Evolutionary conservation across 2,797 vertebrate species (phyloP).

Genomic region (Parauchenoglanis ngamensis): DNA sequence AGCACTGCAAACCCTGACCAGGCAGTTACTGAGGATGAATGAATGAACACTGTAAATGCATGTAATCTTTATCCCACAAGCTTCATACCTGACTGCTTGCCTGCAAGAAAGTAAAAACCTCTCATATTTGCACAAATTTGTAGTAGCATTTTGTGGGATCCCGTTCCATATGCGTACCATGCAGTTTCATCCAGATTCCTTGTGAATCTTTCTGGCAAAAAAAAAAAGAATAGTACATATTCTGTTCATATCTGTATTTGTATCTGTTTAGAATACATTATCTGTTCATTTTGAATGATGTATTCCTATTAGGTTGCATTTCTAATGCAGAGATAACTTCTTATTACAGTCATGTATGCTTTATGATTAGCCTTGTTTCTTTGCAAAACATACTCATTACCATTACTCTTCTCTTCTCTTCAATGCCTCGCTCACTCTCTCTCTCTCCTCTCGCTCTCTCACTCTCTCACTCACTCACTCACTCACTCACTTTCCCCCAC

Average conservation of each 20-base stretch:
- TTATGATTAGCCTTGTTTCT: neutral
- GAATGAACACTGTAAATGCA: neutral
- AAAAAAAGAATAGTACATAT: neutral
- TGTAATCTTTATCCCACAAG: neutral
- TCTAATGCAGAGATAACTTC: neutral
- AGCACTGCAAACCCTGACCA: neutral
- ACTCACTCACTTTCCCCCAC: slow-evolving; percentile 21
- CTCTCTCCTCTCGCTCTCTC: neutral
- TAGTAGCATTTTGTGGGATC: neutral
- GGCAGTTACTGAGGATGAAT: neutral
- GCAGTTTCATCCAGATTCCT: neutral
- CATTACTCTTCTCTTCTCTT: slow-evolving; percentile 2
- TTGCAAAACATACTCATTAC: neutral
- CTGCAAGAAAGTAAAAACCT: neutral
- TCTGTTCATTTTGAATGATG: neutral
- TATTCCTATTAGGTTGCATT: neutral
- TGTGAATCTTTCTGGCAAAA: neutral
- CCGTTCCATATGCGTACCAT: too few species aligned
- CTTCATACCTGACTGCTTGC: neutral
- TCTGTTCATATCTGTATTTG: neutral
- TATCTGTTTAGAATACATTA: neutral
- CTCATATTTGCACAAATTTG: neutral
- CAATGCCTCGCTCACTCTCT: neutral
- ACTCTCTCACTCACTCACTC: slow-evolving; percentile 12
- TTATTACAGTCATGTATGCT: neutral